Conservation (phyloP, 2,113 vertebrate species). For the Corapipo altera region DNA sequence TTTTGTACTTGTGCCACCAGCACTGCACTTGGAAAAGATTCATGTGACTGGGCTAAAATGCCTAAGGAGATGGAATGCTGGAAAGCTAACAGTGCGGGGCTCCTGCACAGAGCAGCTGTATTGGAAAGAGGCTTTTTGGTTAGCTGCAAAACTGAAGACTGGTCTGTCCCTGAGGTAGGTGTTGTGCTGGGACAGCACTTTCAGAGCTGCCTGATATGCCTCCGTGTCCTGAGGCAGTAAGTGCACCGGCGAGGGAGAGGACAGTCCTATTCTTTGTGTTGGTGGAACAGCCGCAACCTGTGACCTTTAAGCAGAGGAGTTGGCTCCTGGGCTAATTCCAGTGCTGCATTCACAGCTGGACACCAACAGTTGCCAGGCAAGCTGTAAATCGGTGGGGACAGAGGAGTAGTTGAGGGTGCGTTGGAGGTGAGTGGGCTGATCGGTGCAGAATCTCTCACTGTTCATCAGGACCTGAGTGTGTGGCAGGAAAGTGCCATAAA, state of each 20-base stretch:
- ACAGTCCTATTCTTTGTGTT: background rate
- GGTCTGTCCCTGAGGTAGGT: background rate
- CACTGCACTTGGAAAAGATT: background rate
- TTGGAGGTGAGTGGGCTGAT: background rate
- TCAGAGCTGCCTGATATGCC: background rate
- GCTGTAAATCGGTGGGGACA: background rate
- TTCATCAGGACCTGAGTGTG: background rate
- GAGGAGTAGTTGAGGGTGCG: background rate
- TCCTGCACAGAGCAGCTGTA: background rate
- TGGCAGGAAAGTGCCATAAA: background rate
- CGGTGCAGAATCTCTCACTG: background rate
- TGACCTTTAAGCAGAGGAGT: background rate
- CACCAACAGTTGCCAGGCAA: slow-evolving; percentile 14
- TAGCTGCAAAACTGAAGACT: background rate
- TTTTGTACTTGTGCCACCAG: background rate
- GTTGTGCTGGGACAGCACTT: background rate
- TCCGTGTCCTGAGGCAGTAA: background rate
- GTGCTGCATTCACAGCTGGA: background rate
- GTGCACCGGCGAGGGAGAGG: rapidly evolving
- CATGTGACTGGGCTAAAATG: background rate
- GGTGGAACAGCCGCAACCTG: background rate
- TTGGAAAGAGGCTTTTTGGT: background rate
- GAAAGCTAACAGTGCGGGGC: rapidly evolving
- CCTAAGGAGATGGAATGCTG: background rate
- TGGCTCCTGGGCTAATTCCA: background rate